These are phyloP conservation scores for Falco berigora DNA, from an alignment of 2,797 vertebrate species.

Conservation along the genomic window DNA sequence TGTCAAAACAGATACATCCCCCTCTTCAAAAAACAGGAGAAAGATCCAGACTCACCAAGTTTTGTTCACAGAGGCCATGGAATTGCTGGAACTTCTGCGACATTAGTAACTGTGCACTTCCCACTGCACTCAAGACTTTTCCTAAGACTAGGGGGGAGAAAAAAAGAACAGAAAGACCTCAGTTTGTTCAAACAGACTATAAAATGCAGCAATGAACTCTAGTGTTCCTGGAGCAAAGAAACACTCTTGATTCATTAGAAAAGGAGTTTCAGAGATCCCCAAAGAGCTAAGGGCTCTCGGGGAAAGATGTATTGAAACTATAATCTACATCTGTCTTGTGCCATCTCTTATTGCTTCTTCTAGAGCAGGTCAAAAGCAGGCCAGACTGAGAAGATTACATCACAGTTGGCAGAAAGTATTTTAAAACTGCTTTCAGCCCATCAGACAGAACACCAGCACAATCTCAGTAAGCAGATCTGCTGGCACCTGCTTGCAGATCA, in stretches of 20 bases:
- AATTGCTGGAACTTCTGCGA: constrained; percentile 99
- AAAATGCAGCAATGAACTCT: not conserved
- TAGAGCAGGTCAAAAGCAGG: not conserved
- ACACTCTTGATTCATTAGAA: not conserved
- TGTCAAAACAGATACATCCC: not conserved
- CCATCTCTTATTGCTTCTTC: not conserved
- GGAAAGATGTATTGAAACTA: not conserved
- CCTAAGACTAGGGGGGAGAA: constrained; percentile 82
- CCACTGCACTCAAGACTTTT: constrained; percentile 95
- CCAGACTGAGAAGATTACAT: not conserved
- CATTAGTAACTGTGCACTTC: constrained; percentile 96
- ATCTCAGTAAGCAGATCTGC: not conserved
- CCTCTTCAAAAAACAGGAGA: not conserved
- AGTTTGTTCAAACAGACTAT: not conserved
- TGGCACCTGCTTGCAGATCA: not conserved
- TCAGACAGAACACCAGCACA: not conserved
- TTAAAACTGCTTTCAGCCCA: not conserved
- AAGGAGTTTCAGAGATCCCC: not conserved
- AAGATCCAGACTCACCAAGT: constrained; percentile 84
- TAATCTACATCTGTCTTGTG: not conserved
- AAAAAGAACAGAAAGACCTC: not conserved
- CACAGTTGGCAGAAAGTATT: not conserved
- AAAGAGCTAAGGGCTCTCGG: not conserved
- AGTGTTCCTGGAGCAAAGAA: not conserved
- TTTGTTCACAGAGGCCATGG: constrained; percentile 96